Evolutionary conservation across 2,888 invertebrate species (phyloP).

Genomic region (Sarcophaga rosellei): DNA sequence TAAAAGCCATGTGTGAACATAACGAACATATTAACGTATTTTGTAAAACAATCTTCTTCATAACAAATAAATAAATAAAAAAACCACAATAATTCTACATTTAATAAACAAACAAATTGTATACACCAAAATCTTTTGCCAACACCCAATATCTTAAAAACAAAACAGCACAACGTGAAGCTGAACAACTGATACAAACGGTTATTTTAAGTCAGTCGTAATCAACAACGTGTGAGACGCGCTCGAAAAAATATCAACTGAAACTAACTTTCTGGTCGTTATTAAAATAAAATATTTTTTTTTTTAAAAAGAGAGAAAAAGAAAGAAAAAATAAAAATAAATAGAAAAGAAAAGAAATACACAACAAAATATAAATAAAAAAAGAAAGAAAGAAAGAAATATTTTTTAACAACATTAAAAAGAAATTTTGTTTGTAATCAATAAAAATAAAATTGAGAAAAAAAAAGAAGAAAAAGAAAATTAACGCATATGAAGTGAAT

Average conservation of each 20-base stretch:
- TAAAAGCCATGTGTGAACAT: no score
- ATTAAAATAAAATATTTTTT: constrained; percentile 40
- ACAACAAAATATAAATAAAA: constrained; percentile 19
- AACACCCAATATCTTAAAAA: constrained; percentile 49
- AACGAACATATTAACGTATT: no score
- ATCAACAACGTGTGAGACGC: constrained; percentile 69
- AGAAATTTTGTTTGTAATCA: constrained; percentile 4
- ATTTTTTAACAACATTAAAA: constrained; percentile 25
- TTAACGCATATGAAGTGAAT: constrained; percentile 15
- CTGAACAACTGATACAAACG: constrained; percentile 69
- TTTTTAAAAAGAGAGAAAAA: constrained; percentile 23
- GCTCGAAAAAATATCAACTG: constrained; percentile 67
- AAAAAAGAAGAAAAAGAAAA: not conserved
- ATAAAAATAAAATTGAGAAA: not conserved
- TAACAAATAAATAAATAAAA: not conserved
- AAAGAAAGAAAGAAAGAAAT: constrained; percentile 25
- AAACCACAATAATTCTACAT: not conserved
- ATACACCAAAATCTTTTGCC: constrained; percentile 19
- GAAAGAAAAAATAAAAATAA: constrained; percentile 40
- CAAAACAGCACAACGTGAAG: constrained; percentile 66
- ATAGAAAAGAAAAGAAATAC: constrained; percentile 38
- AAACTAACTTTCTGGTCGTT: constrained; percentile 68
- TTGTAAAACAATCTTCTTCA: no score
- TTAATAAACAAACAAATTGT: not conserved
- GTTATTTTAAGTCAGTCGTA: constrained; percentile 69